Percentiles rank a stretch among this genome's conserved stretches.
Evolutionary conservation across 2,888 invertebrate genomes (phyloP).

Genomic region (Parnassius mnemosyne): DNA sequence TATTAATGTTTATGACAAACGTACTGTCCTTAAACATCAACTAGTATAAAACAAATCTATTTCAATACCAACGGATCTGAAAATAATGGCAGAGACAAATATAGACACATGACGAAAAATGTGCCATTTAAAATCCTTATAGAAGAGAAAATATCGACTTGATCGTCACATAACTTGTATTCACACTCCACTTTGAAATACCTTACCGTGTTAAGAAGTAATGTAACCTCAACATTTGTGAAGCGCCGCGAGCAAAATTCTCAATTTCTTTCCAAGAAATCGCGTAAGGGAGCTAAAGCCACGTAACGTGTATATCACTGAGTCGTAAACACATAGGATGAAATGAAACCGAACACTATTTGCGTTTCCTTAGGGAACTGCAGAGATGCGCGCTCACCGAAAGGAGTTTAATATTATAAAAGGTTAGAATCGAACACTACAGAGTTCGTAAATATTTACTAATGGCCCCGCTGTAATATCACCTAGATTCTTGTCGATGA

Average conservation of each 20-base stretch:
- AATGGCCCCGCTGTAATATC: slow-evolving; percentile 26
- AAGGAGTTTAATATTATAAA: slow-evolving; percentile 34
- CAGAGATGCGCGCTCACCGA: slow-evolving; percentile 26
- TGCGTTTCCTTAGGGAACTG: slow-evolving; percentile 25
- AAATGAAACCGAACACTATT: slow-evolving; percentile 27
- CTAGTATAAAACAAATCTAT: too few relatives aligned
- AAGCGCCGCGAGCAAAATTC: slow-evolving; percentile 12
- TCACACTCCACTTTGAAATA: background rate
- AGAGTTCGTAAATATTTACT: slow-evolving; percentile 31
- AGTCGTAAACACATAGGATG: slow-evolving; percentile 25
- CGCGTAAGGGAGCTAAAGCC: slow-evolving; percentile 20
- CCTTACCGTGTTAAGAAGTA: background rate
- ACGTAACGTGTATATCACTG: slow-evolving; percentile 21
- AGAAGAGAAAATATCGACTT: background rate
- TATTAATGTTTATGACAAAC: too few relatives aligned
- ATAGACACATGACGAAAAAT: background rate
- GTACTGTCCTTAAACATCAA: too few relatives aligned
- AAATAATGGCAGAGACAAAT: too few relatives aligned
- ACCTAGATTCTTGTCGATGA: slow-evolving; percentile 6
- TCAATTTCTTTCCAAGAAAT: slow-evolving; percentile 8
- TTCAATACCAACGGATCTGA: too few relatives aligned
- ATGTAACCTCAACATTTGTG: background rate
- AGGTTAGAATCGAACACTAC: slow-evolving; percentile 29
- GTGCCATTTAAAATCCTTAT: background rate
- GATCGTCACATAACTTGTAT: background rate